Conservation (phyloP, 2,888 invertebrate genomes). For the Creontiades dilutus region DNA sequence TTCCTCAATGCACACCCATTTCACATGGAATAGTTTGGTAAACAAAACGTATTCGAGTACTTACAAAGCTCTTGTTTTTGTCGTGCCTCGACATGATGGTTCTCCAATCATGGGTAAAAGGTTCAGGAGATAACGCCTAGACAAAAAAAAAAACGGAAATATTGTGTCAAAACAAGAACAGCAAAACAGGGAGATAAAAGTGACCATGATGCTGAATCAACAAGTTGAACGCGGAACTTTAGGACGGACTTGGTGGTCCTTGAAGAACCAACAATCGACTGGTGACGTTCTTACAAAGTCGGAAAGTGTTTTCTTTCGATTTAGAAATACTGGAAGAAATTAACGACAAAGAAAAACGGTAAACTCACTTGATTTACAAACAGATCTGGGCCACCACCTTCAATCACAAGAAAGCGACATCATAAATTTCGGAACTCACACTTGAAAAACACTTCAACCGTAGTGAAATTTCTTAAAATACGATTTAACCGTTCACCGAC, state of each 20-base stretch:
- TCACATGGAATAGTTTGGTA: not conserved
- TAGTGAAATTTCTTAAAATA: not conserved
- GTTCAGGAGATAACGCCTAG: conserved; percentile 34
- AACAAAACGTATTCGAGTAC: not conserved
- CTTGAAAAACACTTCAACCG: not conserved
- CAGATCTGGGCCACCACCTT: conserved; percentile 61
- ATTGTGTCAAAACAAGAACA: not conserved
- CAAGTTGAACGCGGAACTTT: conserved; percentile 45
- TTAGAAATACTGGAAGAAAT: not conserved
- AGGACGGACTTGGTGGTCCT: not conserved
- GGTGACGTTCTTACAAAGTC: not conserved
- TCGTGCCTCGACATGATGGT: conserved; percentile 66
- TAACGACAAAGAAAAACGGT: not conserved
- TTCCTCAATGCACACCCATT: too few relatives aligned
- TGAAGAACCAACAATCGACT: not conserved
- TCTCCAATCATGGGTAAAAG: conserved; percentile 59
- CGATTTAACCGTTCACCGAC: not conserved
- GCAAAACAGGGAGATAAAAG: not conserved
- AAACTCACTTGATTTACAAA: conserved; percentile 50
- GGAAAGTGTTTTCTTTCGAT: not conserved
- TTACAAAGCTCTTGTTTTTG: conserved; percentile 65
- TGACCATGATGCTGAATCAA: conserved; percentile 56
- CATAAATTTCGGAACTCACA: not conserved
- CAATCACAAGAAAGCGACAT: not conserved
- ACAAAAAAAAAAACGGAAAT: not conserved